These are phyloP conservation scores for Pinctada fucata DNA, from an alignment of 2,888 invertebrate species.

Conservation along the genomic window DNA sequence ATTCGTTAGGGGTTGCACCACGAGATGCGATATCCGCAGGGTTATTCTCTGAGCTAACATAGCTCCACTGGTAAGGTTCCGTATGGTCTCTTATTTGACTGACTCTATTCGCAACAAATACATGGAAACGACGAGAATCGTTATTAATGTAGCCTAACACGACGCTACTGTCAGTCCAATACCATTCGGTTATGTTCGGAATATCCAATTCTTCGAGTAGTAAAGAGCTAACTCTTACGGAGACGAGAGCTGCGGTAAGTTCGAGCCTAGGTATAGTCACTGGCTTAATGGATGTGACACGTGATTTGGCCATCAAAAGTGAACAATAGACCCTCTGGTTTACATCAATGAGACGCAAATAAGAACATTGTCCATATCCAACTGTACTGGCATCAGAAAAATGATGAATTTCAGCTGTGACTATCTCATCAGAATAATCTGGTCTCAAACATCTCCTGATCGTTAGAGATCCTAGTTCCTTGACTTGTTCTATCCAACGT, in stretches of 20 bases:
- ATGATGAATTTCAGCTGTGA: conserved; percentile 43
- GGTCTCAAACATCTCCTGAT: conserved; percentile 45
- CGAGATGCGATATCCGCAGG: conserved; percentile 47
- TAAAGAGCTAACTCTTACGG: conserved; percentile 29
- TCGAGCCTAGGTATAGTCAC: conserved; percentile 50
- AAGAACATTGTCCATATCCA: conserved; percentile 49
- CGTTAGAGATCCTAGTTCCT: conserved; percentile 22
- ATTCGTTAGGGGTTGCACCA: conserved; percentile 25
- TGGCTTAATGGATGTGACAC: conserved; percentile 46
- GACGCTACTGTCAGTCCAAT: conserved; percentile 43
- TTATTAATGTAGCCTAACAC: conserved; percentile 38
- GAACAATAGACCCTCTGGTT: conserved; percentile 39
- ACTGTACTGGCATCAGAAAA: conserved; percentile 50
- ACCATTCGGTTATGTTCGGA: conserved; percentile 23
- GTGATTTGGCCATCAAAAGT: conserved; percentile 45
- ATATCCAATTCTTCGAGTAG: conserved; percentile 28
- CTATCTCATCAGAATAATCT: conserved; percentile 38
- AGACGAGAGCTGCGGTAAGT: conserved; percentile 45
- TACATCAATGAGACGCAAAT: conserved; percentile 42
- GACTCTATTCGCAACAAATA: conserved; percentile 40
- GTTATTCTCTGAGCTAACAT: conserved; percentile 35
- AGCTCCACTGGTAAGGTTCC: conserved; percentile 33
- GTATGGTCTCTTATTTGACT: conserved; percentile 30
- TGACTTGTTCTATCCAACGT: conserved; percentile 39
- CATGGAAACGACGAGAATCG: conserved; percentile 34